Conservation (phyloP, 1,140 invertebrate genomes). For the Neotoxoptera formosana region DNA sequence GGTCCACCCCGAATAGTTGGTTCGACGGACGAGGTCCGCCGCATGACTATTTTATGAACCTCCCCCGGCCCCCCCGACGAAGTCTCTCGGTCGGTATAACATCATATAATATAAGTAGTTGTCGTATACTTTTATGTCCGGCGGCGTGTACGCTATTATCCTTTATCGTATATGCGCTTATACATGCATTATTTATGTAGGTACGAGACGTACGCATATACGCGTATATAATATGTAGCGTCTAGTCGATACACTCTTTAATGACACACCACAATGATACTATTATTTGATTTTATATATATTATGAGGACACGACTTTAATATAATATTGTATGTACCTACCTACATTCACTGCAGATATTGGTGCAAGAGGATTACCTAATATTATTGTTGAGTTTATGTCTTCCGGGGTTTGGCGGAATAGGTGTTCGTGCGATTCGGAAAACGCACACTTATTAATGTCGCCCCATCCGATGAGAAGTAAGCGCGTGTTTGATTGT, state of each 20-base stretch:
- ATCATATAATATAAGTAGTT: neutral
- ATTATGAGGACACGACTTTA: too few relatives aligned
- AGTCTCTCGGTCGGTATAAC: conserved; percentile 5
- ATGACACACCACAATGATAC: neutral
- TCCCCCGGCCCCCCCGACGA: neutral
- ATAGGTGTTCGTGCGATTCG: too few relatives aligned
- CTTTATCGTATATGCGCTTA: neutral
- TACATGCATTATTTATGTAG: neutral
- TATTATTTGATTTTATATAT: too few relatives aligned
- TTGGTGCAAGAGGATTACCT: too few relatives aligned
- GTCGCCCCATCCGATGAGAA: too few relatives aligned
- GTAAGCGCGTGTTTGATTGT: too few relatives aligned
- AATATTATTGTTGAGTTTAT: too few relatives aligned
- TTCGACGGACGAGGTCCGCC: neutral
- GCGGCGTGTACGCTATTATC: neutral
- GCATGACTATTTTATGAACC: conserved; percentile 45
- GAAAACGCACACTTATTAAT: too few relatives aligned
- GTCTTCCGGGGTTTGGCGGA: too few relatives aligned
- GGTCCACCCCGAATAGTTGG: neutral
- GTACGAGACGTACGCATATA: neutral
- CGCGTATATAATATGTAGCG: neutral
- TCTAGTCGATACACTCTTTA: neutral
- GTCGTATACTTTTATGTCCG: conserved; percentile 37
- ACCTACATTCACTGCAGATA: too few relatives aligned
- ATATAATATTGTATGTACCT: too few relatives aligned